phyloP scores from a whole-genome alignment of 2,888 invertebrate species.

The Brassicogethes aeneus region DNA sequence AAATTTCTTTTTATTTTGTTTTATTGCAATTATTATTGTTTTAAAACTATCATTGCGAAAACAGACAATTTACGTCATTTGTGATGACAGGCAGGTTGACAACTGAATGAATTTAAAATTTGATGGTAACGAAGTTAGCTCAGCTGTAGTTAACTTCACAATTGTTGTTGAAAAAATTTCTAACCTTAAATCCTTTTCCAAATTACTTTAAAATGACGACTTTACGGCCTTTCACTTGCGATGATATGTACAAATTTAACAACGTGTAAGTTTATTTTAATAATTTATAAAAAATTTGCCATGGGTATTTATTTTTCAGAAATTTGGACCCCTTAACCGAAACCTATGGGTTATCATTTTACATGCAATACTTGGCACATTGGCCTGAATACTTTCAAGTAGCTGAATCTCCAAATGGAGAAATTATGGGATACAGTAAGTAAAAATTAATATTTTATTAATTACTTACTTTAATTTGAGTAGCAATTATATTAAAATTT shows the following conservation, averaged over 20 bases:
- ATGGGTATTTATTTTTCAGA: too few relatives aligned
- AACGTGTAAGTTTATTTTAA: constrained; percentile 78
- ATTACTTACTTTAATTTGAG: not conserved
- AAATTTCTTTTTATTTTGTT: not conserved
- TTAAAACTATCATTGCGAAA: not conserved
- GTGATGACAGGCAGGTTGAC: too few relatives aligned
- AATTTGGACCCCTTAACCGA: constrained; percentile 96
- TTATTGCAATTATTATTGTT: not conserved
- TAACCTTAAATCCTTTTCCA: too few relatives aligned
- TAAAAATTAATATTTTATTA: constrained; percentile 18
- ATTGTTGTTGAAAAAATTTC: too few relatives aligned
- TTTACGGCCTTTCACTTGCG: constrained; percentile 83
- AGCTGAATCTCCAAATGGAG: constrained; percentile 90
- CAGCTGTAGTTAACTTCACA: too few relatives aligned
- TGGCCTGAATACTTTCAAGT: constrained; percentile 99
- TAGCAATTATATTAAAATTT: too few relatives aligned
- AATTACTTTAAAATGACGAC: constrained; percentile 82
- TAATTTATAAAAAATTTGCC: constrained; percentile 9
- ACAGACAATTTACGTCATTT: not conserved
- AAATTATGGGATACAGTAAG: constrained; percentile 98
- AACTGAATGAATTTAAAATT: too few relatives aligned
- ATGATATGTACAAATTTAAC: constrained; percentile 92
- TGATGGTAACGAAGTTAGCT: too few relatives aligned
- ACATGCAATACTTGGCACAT: constrained; percentile 94
- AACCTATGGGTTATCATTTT: constrained; percentile 92